Conservation (phyloP, 2,113 vertebrate genomes). For the Corythoichthys intestinalis region DNA sequence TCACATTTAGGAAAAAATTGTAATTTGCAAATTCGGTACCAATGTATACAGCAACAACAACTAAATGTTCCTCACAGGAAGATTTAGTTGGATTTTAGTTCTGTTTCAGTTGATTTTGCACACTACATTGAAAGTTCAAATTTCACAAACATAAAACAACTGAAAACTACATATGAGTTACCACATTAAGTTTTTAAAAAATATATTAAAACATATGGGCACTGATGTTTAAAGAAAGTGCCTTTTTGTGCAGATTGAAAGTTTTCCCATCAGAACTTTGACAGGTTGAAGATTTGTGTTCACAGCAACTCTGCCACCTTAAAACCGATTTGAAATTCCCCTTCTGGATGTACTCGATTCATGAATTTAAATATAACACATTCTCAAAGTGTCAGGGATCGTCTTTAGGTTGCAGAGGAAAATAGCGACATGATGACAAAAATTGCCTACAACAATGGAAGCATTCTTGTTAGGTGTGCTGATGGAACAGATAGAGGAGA, state of each 20-base stretch:
- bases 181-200: neutral
- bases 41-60: too few species aligned
- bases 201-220: neutral
- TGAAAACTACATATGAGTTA: neutral
- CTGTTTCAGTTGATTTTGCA: too few species aligned
- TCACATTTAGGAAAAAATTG: too few species aligned
- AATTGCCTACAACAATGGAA: conserved; percentile 37
- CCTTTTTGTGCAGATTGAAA: neutral
- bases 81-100: too few species aligned
- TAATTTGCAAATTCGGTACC: too few species aligned
- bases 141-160: neutral
- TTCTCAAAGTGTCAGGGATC: conserved; percentile 18
- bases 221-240: neutral
- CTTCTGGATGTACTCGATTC: conserved; percentile 10
- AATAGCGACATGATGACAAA: conserved; percentile 48
- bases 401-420: conserved; percentile 19
- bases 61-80: too few species aligned
- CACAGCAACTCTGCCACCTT: neutral
- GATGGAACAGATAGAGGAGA: conserved; percentile 23
- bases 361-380: conserved; percentile 19
- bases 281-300: neutral
- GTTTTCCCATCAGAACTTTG: neutral
- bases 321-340: neutral
- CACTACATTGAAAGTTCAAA: neutral
- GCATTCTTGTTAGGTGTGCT: conserved; percentile 25